phyloP scores from a whole-genome alignment of 1,140 invertebrate species.

The Spodoptera litura region DNA sequence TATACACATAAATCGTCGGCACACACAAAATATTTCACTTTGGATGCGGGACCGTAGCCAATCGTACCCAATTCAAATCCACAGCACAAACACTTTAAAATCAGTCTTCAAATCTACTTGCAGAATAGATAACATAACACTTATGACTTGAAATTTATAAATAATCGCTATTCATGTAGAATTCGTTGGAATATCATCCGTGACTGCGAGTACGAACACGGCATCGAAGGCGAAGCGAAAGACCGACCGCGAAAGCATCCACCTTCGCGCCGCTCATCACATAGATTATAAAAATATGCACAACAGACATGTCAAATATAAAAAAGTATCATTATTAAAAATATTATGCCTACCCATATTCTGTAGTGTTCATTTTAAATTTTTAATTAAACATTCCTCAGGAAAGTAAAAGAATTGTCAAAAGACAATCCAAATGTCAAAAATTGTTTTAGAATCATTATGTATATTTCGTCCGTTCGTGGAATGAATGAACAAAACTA shows the following conservation, averaged over 20 bases:
- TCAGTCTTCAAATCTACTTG: conserved; percentile 59
- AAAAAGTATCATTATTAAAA: background rate
- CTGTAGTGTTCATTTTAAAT: too few species aligned
- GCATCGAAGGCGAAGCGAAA: conserved; percentile 81
- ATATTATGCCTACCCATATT: too few species aligned
- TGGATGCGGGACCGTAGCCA: conserved; percentile 54
- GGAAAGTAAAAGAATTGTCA: too few species aligned
- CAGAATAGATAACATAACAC: conserved; percentile 70
- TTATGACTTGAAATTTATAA: conserved; percentile 62
- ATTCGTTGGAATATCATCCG: conserved; percentile 78
- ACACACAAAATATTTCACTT: conserved; percentile 61
- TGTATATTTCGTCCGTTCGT: too few species aligned
- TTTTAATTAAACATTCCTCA: too few species aligned
- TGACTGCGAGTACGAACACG: conserved; percentile 82
- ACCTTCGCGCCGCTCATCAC: conserved; percentile 71
- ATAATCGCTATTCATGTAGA: conserved; percentile 76
- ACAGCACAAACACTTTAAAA: conserved; percentile 69
- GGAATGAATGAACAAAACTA: too few species aligned
- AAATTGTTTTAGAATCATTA: too few species aligned
- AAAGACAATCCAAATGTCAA: too few species aligned
- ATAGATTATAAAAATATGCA: conserved; percentile 63
- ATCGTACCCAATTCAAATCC: conserved; percentile 58
- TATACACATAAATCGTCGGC: conserved; percentile 62
- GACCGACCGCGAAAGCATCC: conserved; percentile 78
- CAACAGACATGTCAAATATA: background rate